These are phyloP conservation scores for Chloropsis hardwickii DNA, from an alignment of 2,113 vertebrate species.

Conservation along the genomic window DNA sequence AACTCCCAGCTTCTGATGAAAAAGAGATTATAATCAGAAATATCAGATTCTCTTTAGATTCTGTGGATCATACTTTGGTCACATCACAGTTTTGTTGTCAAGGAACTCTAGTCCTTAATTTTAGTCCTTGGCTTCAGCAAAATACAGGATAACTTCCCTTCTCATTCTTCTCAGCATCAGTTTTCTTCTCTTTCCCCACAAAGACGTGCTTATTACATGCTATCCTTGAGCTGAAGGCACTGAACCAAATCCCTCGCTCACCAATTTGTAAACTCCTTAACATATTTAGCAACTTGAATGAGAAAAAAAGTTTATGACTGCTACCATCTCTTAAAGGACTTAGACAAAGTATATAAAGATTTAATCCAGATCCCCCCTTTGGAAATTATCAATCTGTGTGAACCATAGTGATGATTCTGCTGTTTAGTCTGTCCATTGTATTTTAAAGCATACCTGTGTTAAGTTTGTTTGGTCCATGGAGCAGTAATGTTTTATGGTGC, in stretches of 20 bases:
- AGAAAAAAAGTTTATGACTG: background rate
- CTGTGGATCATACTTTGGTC: background rate
- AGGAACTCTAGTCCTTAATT: background rate
- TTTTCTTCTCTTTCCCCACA: background rate
- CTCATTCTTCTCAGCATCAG: background rate
- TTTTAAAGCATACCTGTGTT: background rate
- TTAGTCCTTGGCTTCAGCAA: background rate
- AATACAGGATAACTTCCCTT: background rate
- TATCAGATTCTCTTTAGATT: background rate
- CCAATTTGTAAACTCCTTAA: background rate
- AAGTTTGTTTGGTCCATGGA: background rate
- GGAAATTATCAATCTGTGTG: background rate
- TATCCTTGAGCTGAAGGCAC: background rate
- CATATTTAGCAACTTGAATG: fast-evolving
- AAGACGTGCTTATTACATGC: background rate
- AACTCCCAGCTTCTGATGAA: background rate
- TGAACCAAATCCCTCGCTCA: background rate
- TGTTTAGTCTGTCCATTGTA: background rate
- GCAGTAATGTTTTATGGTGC: background rate
- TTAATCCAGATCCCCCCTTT: background rate
- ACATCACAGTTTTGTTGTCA: background rate
- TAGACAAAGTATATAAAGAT: background rate
- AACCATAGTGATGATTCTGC: background rate
- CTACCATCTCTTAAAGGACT: background rate
- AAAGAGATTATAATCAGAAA: background rate